A percentile compares a stretch with the other conserved stretches of the same genome.
phyloP scores from a whole-genome alignment of 2,797 vertebrate genomes.

The Peromyscus eremicus region DNA sequence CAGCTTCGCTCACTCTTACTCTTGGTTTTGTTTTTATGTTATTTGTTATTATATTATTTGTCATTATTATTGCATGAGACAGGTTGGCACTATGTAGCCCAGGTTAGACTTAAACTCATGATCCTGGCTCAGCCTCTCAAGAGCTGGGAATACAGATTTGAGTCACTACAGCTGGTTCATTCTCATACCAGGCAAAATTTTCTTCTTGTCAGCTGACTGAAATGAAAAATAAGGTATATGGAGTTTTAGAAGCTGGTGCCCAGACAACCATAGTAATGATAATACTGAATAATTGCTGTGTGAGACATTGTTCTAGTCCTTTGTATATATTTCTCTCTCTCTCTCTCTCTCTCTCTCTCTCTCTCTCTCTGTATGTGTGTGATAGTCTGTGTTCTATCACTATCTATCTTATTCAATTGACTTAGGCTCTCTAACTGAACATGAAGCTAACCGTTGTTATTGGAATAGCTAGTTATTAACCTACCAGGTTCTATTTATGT shows the following conservation, averaged over 20 bases:
- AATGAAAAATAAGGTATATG: slow-evolving; percentile 36
- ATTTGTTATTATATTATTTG: neutral
- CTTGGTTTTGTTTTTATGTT: neutral
- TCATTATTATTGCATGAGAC: neutral
- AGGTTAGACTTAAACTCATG: neutral
- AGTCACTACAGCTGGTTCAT: neutral
- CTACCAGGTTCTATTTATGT: neutral
- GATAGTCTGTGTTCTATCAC: neutral
- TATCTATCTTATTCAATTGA: neutral
- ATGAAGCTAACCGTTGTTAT: neutral
- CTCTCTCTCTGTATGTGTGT: neutral
- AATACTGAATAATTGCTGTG: neutral
- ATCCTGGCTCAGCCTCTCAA: neutral
- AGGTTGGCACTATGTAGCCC: neutral
- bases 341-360: neutral
- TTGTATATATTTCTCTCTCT: neutral
- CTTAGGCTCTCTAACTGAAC: neutral
- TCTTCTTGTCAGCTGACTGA: neutral
- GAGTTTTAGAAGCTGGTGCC: neutral
- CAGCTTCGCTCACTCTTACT: neutral
- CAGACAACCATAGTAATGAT: neutral
- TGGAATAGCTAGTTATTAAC: neutral
- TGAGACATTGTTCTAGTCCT: neutral
- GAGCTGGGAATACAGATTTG: neutral
- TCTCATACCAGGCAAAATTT: neutral